phyloP scores from a whole-genome alignment of 2,113 vertebrate genomes.

The Oenanthe oenanthe region DNA sequence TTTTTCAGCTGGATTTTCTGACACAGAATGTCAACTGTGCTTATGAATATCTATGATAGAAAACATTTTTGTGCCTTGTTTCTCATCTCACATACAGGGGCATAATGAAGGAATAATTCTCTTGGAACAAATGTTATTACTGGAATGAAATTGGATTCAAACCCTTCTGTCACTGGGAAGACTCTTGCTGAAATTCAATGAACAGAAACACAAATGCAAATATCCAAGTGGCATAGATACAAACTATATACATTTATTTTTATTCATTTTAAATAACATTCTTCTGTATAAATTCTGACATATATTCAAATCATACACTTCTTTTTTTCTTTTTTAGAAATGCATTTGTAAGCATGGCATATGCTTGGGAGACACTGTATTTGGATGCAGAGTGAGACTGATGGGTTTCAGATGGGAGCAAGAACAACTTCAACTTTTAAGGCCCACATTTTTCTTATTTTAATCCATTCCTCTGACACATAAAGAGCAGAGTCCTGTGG shows the following conservation, averaged over 20 bases:
- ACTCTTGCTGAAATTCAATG: background rate
- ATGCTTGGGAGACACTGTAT: constrained; percentile 49
- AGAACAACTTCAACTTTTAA: constrained; percentile 63
- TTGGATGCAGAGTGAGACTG: constrained; percentile 61
- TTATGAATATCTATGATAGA: constrained; percentile 5
- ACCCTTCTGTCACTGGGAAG: background rate
- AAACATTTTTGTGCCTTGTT: background rate
- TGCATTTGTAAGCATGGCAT: constrained; percentile 72
- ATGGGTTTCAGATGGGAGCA: constrained; percentile 63
- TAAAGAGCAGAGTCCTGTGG: constrained; percentile 39
- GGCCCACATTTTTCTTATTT: constrained; percentile 66
- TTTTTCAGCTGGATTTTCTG: background rate
- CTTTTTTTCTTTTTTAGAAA: constrained; percentile 73
- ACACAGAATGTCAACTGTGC: background rate
- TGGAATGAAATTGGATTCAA: background rate
- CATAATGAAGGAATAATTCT: constrained; percentile 30
- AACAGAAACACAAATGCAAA: constrained; percentile 62
- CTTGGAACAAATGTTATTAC: constrained; percentile 15
- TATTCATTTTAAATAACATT: constrained; percentile 85
- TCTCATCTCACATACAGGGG: background rate
- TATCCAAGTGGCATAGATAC: constrained; percentile 71
- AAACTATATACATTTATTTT: constrained; percentile 87
- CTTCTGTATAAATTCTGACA: constrained; percentile 84
- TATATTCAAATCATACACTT: constrained; percentile 82
- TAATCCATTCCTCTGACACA: constrained; percentile 46